Evolutionary conservation across 2,113 vertebrate genomes (phyloP).

Genomic region (Xenotilapia longispinis): DNA sequence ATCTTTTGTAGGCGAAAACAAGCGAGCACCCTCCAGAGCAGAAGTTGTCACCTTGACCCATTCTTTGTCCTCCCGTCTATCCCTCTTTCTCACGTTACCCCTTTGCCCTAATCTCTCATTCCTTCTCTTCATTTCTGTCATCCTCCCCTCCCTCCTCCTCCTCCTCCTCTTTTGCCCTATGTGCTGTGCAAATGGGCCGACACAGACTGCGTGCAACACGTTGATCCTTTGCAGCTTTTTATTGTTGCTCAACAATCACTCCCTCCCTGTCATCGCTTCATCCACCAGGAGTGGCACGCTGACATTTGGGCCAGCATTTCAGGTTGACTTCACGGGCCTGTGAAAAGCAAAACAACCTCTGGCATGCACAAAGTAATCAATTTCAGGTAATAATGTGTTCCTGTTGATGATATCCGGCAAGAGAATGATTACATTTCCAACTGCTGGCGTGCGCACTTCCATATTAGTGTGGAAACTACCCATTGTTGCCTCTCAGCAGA

Average conservation of each 20-base stretch:
- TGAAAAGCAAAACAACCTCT: not conserved
- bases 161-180: not conserved
- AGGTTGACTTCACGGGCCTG: not conserved
- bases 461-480: constrained; percentile 61
- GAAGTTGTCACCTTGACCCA: constrained; percentile 36
- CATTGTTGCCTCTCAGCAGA: constrained; percentile 65
- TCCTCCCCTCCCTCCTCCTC: not conserved
- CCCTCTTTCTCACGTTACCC: constrained; percentile 20
- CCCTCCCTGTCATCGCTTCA: constrained; percentile 43
- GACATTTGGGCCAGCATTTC: not conserved
- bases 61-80: not conserved
- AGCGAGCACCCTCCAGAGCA: constrained; percentile 28
- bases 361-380: not conserved
- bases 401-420: constrained; percentile 36
- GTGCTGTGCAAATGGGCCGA: not conserved
- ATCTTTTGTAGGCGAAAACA: constrained; percentile 32
- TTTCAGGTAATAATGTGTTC: constrained; percentile 36
- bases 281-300: constrained; percentile 35
- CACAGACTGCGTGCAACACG: not conserved
- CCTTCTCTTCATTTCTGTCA: not conserved
- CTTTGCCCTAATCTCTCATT: constrained; percentile 1
- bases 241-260: constrained; percentile 33
- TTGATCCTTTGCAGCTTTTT: constrained; percentile 5
- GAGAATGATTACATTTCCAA: constrained; percentile 67
- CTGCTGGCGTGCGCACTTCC: constrained; percentile 64